Base-by-base conservation (phyloP, 2,888 invertebrate species). In the Deilephila elpenor region DNA sequence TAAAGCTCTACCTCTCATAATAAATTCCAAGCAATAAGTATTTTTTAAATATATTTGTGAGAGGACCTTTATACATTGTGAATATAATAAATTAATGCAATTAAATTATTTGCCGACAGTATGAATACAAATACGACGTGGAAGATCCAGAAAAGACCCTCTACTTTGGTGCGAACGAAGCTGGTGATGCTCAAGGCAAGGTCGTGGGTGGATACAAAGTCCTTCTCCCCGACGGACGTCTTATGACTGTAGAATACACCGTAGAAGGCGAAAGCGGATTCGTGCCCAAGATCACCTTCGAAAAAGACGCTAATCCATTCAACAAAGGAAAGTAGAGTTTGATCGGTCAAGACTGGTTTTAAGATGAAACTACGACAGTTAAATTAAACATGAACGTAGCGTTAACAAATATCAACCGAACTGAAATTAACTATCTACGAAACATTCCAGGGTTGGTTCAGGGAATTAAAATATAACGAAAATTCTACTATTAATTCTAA, bases 251-350 rank as follows among this genome's bases (percentile, higher is more conserved):
- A 0, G 96, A 96, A 76, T 97, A 97, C 85, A 95, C 95, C 1
- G 97, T 97, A 0, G 96, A 97, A 79, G 96, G 96, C 8, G 96
- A 96, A 77, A 96, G 96, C 76, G 97, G 97, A 6, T 97, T 96
- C 83, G 96, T 96, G 2, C 97, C 97, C 44, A 96, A 95, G 86
- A 96, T 97, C 78, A 95, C 95, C 67, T 97, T 96, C 84, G 95
- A 95, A 81, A 95, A 96, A 71, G 95, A 95, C 86, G 95, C 95
- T n/a, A 96, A 93, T 80, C 96, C 96, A 53, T 95, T 96, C 85
- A 91, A 91, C 32, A 91, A 92, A 85, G 89, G 89, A 78, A 91
- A 91, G 82, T 91, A 91, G 75, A 79, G 70, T 61, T 75, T 74
- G 71, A 59, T 59, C 67, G 56, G 7, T 19, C 11, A 75, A 78